Evolutionary conservation across 1,140 invertebrate species (phyloP).

Genomic region (Chelonus insularis): DNA sequence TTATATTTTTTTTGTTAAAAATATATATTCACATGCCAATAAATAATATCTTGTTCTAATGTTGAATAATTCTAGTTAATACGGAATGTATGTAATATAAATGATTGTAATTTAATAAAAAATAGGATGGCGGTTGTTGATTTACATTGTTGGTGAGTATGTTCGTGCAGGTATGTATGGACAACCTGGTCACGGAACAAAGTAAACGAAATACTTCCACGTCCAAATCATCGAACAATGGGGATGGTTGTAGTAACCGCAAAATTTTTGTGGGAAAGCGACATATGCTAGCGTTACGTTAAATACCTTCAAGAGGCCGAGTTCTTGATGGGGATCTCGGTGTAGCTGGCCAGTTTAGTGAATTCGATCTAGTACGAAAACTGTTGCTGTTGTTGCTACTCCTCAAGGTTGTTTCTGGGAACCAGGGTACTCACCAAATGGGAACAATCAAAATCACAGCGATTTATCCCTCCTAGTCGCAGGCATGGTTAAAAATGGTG

Average conservation of each 20-base stretch:
- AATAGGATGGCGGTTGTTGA: constrained; percentile 91
- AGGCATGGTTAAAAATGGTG: constrained; percentile 42
- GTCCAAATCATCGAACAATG: constrained; percentile 85
- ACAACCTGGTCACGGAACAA: constrained; percentile 86
- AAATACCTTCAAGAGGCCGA: constrained; percentile 72
- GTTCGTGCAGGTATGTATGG: constrained; percentile 89
- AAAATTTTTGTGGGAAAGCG: constrained; percentile 73
- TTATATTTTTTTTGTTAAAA: no score
- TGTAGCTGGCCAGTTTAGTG: constrained; percentile 87
- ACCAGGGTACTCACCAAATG: constrained; percentile 69
- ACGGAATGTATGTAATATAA: no score
- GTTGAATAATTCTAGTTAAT: no score
- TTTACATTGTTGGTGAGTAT: no score
- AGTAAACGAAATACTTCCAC: constrained; percentile 83
- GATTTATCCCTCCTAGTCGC: constrained; percentile 35
- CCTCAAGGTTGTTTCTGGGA: constrained; percentile 72
- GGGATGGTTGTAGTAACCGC: constrained; percentile 88
- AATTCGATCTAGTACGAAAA: constrained; percentile 56
- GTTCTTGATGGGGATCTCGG: constrained; percentile 92
- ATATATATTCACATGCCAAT: no score
- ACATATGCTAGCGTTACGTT: constrained; percentile 84
- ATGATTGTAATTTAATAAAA: no score
- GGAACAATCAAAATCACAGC: constrained; percentile 49
- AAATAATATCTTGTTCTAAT: no score
- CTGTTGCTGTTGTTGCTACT: constrained; percentile 59